These are phyloP conservation scores for Alca torda DNA, from an alignment of 2,797 vertebrate species.

Conservation along the genomic window DNA sequence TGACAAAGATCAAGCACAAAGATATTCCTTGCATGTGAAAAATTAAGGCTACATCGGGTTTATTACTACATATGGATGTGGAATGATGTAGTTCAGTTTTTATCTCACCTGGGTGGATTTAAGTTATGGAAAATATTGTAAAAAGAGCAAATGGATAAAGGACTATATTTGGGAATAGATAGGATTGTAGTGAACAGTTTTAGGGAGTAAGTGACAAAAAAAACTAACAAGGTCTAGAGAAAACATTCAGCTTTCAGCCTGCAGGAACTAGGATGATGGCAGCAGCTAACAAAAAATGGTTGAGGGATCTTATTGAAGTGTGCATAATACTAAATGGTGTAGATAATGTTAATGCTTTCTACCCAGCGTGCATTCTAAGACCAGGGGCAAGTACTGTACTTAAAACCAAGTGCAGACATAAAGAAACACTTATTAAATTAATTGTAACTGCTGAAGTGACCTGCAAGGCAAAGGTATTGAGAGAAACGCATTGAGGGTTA, in stretches of 20 bases:
- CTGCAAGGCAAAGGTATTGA: conserved; percentile 73
- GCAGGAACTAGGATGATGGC: conserved; percentile 1
- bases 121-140: background rate
- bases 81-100: background rate
- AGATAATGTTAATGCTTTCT: conserved; percentile 75
- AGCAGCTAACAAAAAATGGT: conserved; percentile 23
- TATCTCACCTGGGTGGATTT: background rate
- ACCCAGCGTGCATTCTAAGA: conserved; percentile 68
- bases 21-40: background rate
- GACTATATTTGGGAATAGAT: background rate
- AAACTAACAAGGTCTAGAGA: conserved; percentile 13
- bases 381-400: conserved; percentile 69
- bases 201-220: background rate
- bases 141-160: background rate
- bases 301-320: conserved; percentile 67
- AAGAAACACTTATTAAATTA: conserved; percentile 72
- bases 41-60: background rate
- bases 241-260: conserved; percentile 14
- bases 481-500: conserved; percentile 2
- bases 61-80: background rate
- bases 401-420: conserved; percentile 63
- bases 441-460: conserved; percentile 68
- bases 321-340: conserved; percentile 74
- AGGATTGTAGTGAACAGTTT: background rate
- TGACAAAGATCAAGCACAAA: background rate